A percentile compares a stretch with the other conserved stretches of the same genome.
Evolutionary conservation across 2,113 vertebrate species (phyloP).

Genomic region (Myotis yumanensis): DNA sequence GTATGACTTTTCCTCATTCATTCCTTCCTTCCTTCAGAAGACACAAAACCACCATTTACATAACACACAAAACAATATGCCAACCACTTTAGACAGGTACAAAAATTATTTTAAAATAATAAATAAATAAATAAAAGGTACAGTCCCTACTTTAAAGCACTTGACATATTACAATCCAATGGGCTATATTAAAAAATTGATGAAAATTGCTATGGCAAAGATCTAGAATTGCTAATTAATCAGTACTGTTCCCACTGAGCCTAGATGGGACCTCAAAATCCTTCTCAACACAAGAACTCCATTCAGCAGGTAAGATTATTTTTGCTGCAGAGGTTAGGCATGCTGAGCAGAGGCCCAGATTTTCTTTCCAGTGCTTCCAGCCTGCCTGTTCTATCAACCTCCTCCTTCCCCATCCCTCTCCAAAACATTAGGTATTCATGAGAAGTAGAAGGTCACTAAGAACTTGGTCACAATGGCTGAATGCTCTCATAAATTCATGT

Average conservation of each 20-base stretch:
- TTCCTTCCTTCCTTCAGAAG: neutral
- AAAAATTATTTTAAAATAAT: neutral
- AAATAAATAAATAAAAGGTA: neutral
- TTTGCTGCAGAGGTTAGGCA: neutral
- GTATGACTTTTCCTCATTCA: neutral
- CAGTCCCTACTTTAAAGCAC: neutral
- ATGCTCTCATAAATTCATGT: neutral
- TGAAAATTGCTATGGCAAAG: neutral
- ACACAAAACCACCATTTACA: neutral
- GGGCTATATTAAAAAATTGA: neutral
- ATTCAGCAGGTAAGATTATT: neutral
- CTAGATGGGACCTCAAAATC: neutral
- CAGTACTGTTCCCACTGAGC: neutral
- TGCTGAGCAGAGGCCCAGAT: accelerated
- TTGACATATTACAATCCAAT: neutral
- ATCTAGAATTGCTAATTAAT: neutral
- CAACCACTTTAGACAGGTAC: neutral
- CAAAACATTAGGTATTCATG: neutral
- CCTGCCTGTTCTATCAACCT: too few relatives aligned
- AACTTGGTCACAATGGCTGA: neutral
- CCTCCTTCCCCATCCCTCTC: neutral
- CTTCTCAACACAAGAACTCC: neutral
- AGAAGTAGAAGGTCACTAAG: neutral
- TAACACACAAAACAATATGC: neutral
- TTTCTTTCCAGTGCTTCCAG: too few relatives aligned